Conservation (phyloP, 2,797 vertebrate species). For the Lagodon rhomboides region DNA sequence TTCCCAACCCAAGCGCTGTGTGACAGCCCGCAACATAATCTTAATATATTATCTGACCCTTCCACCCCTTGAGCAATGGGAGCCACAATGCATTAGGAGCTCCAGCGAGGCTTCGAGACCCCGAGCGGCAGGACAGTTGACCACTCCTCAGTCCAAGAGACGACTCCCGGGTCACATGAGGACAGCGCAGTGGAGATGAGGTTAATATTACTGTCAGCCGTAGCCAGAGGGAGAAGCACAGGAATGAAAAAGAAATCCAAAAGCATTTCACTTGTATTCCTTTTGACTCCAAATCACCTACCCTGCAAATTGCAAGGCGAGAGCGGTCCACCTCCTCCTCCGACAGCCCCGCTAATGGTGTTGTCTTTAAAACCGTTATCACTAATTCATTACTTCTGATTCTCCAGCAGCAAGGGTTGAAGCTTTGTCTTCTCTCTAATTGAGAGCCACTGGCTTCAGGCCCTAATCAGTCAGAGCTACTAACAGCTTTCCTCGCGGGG, state of each 20-base stretch:
- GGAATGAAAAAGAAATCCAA: constrained; percentile 37
- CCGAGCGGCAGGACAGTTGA: constrained; percentile 59
- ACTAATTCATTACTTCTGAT: constrained; percentile 76
- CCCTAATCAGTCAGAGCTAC: constrained; percentile 66
- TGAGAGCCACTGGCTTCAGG: constrained; percentile 59
- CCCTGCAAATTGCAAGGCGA: constrained; percentile 52
- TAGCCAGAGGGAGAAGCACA: constrained; percentile 36
- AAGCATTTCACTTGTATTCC: constrained; percentile 44
- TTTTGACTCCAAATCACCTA: constrained; percentile 54
- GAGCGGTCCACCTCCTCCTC: constrained; percentile 44
- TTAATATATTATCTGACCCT: constrained; percentile 75
- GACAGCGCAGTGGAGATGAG: constrained; percentile 39
- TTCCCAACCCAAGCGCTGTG: constrained; percentile 61
- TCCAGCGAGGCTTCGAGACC: constrained; percentile 50
- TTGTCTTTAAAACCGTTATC: constrained; percentile 76
- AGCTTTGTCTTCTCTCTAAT: constrained; percentile 69
- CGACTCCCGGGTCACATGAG: constrained; percentile 63
- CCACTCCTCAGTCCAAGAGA: constrained; percentile 52
- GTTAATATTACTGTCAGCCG: constrained; percentile 56
- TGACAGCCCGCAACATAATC: constrained; percentile 66
- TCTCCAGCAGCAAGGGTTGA: constrained; percentile 56
- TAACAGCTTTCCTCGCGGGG: constrained; percentile 51
- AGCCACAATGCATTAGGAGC: constrained; percentile 69
- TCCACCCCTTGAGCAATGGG: constrained; percentile 39
- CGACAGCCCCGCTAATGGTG: constrained; percentile 63